phyloP scores from a whole-genome alignment of 2,888 invertebrate genomes.

The Vandiemenella viatica region DNA sequence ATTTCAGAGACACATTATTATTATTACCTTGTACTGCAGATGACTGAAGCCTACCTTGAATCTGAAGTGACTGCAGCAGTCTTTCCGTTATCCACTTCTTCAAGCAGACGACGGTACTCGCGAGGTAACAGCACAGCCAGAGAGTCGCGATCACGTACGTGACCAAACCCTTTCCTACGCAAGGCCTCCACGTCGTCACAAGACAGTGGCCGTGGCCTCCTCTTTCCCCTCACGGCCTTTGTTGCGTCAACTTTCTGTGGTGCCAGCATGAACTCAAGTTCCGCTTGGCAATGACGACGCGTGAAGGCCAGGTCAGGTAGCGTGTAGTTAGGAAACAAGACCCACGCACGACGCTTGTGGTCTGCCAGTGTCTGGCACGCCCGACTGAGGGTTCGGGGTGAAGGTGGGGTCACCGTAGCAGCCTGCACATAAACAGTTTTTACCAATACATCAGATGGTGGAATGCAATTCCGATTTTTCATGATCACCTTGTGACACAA shows the following conservation, averaged over 20 bases:
- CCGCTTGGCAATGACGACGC: too few species aligned
- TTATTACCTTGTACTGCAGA: too few species aligned
- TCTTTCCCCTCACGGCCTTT: neutral
- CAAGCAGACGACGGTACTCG: conserved; percentile 64
- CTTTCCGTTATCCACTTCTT: conserved; percentile 42
- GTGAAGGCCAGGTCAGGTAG: conserved; percentile 79
- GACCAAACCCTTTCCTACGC: conserved; percentile 63
- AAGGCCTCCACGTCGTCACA: conserved; percentile 41
- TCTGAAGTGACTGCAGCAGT: neutral
- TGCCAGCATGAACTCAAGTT: conserved; percentile 17
- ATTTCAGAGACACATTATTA: too few species aligned
- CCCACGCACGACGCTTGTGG: conserved; percentile 49
- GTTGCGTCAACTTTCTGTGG: conserved; percentile 8
- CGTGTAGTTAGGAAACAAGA: conserved; percentile 81
- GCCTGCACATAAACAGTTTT: too few species aligned
- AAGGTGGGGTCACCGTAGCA: too few species aligned
- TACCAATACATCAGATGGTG: too few species aligned
- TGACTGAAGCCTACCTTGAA: too few species aligned
- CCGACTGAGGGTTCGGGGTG: conserved; percentile 3
- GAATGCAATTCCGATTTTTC: too few species aligned
- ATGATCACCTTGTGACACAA: too few species aligned
- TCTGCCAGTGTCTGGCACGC: conserved; percentile 1
- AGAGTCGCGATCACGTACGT: conserved; percentile 88
- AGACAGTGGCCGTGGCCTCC: conserved; percentile 3
- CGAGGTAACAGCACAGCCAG: conserved; percentile 72